Percentiles rank a stretch among this genome's conserved stretches.
These are phyloP conservation scores for Epinephelus moara DNA, from an alignment of 2,113 vertebrate species.

Conservation along the genomic window DNA sequence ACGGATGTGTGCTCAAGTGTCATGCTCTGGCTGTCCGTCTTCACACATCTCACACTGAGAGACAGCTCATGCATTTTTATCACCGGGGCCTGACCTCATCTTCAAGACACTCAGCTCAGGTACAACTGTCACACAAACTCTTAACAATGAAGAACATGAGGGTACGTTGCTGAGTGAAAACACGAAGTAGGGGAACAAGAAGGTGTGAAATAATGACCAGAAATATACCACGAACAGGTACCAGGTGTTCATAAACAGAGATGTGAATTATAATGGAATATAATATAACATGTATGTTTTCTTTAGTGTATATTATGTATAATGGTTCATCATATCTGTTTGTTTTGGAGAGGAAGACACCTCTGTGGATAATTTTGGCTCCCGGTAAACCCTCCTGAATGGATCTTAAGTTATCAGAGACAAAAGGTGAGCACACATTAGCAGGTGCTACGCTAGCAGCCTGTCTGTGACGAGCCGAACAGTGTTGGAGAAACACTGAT, in stretches of 20 bases:
- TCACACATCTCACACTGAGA: conserved; percentile 46
- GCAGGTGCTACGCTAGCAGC: too few relatives aligned
- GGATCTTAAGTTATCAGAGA: too few relatives aligned
- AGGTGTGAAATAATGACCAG: background rate
- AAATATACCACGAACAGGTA: background rate
- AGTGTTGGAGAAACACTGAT: too few relatives aligned
- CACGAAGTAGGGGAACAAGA: background rate
- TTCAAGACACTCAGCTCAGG: conserved; percentile 48
- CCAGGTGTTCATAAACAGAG: background rate
- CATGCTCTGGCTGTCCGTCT: conserved; percentile 62
- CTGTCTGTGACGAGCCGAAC: too few relatives aligned
- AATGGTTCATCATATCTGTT: too few relatives aligned
- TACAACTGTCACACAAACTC: conserved; percentile 58
- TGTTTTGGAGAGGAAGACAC: too few relatives aligned
- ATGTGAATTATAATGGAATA: too few relatives aligned
- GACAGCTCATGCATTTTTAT: conserved; percentile 76
- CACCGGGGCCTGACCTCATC: conserved; percentile 63
- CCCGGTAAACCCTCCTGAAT: too few relatives aligned
- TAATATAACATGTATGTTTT: too few relatives aligned
- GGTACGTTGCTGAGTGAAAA: conserved; percentile 6
- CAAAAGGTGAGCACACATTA: too few relatives aligned
- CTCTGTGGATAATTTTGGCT: too few relatives aligned
- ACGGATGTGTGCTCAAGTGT: conserved; percentile 65
- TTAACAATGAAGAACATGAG: conserved; percentile 35
- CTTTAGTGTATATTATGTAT: too few relatives aligned